These are phyloP conservation scores for Apostichopus japonicus DNA, from an alignment of 35 echinoderm and acorn worm genomes.

Conservation along the genomic window DNA sequence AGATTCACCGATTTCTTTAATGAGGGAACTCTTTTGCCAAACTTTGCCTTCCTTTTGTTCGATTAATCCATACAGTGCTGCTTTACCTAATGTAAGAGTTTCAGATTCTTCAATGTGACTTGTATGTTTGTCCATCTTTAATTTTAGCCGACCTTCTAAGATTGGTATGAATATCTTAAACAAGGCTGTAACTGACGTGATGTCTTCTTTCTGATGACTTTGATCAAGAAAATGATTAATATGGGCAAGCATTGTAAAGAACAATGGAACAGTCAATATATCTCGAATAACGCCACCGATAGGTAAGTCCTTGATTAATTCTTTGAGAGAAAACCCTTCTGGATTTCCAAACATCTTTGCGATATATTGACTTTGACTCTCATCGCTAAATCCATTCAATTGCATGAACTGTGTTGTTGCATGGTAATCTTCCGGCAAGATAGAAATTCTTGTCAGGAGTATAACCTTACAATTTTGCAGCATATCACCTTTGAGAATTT, in stretches of 20 bases:
- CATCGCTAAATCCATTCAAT: background rate
- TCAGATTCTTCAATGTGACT: background rate
- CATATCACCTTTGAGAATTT: constrained; percentile 13
- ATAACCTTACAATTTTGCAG: constrained; percentile 9
- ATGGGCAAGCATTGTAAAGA: constrained; percentile 26
- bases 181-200: background rate
- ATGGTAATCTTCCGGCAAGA: background rate
- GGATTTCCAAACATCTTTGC: background rate
- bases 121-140: background rate
- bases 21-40: background rate
- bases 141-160: constrained; percentile 3
- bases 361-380: background rate
- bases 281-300: background rate
- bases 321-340: background rate
- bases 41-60: background rate
- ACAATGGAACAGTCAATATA: constrained; percentile 24
- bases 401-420: background rate
- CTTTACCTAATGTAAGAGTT: constrained; percentile 11
- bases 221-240: background rate
- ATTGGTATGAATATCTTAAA: background rate
- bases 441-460: constrained; percentile 32
- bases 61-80: background rate
- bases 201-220: background rate
- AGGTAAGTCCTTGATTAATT: background rate
- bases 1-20: background rate